These are phyloP conservation scores for Eriocheir sinensis DNA, from an alignment of 1,140 invertebrate species.

Conservation along the genomic window DNA sequence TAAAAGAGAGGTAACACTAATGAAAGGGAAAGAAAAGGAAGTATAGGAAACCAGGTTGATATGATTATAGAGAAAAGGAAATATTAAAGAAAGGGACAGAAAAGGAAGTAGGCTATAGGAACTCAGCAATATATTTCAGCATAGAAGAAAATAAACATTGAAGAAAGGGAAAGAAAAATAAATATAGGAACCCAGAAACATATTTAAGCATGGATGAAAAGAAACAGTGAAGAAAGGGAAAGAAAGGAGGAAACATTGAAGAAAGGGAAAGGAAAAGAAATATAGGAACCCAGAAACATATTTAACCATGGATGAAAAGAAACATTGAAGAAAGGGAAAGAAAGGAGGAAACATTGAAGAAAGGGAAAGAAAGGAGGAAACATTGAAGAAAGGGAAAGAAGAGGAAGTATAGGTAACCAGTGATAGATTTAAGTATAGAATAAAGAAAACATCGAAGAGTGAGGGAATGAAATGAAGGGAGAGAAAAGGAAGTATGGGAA, in stretches of 20 bases:
- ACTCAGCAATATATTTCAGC: neutral
- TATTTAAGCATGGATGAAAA: neutral
- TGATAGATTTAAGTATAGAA: neutral
- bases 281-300: neutral
- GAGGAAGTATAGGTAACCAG: neutral
- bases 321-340: neutral
- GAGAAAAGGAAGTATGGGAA: neutral
- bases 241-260: neutral
- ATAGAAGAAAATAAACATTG: neutral
- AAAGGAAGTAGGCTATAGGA: neutral
- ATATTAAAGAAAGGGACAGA: neutral
- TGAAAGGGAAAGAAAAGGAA: neutral
- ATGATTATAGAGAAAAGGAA: neutral
- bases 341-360: neutral
- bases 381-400: neutral
- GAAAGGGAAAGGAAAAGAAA: conserved; percentile 28
- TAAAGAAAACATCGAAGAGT: neutral
- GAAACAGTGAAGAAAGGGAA: neutral
- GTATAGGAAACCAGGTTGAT: neutral
- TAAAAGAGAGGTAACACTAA: conserved; percentile 53
- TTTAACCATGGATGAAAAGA: neutral
- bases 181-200: neutral
- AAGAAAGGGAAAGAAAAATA: conserved; percentile 17
- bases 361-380: conserved; percentile 28
- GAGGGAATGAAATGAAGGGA: neutral